A percentile compares a stretch with the other conserved stretches of the same genome.
phyloP scores from a whole-genome alignment of 1,140 invertebrate genomes.

The Ylistrum balloti region DNA sequence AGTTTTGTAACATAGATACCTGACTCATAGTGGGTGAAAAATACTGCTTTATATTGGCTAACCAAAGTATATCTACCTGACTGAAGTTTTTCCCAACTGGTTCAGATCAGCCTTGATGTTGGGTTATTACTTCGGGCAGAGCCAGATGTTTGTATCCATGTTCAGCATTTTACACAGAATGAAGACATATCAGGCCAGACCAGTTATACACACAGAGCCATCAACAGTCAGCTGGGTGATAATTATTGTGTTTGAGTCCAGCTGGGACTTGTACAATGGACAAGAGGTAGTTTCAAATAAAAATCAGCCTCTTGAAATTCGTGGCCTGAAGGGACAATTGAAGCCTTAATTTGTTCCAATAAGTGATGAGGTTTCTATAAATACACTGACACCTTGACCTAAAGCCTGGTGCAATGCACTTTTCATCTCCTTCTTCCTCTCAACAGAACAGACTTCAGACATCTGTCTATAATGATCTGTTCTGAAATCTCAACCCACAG shows the following conservation, averaged over 20 bases:
- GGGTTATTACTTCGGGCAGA: neutral
- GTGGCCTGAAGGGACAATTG: neutral
- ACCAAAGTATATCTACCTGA: neutral
- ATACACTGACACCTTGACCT: neutral
- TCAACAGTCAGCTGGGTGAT: neutral
- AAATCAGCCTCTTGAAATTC: neutral
- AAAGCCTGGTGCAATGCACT: no score
- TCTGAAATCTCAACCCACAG: neutral
- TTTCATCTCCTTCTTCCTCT: neutral
- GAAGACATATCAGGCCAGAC: neutral
- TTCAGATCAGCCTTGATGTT: neutral
- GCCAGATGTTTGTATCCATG: constrained; percentile 2
- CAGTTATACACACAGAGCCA: neutral
- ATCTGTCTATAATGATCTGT: neutral
- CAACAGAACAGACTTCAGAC: neutral
- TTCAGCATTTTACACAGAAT: neutral
- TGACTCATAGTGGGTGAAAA: neutral
- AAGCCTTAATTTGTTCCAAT: neutral
- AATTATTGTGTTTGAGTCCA: neutral
- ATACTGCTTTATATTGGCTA: neutral
- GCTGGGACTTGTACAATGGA: constrained; percentile 21
- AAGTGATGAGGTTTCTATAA: constrained; percentile 14
- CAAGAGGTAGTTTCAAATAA: neutral
- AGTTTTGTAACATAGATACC: neutral
- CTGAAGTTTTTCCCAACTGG: neutral